Evolutionary conservation across 2,797 vertebrate species (phyloP).

Genomic region (Borostomias antarcticus): DNA sequence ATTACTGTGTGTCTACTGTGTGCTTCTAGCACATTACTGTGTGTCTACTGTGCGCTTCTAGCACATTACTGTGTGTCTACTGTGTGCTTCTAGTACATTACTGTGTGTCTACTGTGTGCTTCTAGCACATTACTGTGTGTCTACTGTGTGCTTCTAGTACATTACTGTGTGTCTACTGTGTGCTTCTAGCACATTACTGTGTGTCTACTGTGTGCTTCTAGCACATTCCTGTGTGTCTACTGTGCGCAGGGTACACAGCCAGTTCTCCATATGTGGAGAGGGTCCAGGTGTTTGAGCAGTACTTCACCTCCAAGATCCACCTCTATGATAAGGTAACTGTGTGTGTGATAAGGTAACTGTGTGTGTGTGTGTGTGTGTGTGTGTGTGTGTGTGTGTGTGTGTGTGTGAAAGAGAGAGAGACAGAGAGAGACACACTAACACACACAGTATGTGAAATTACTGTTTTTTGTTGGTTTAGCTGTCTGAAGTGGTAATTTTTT

Average conservation of each 20-base stretch:
- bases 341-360: too few relatives aligned
- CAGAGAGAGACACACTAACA: too few relatives aligned
- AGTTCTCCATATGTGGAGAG: slow-evolving; percentile 85
- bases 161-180: neutral
- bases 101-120: too few relatives aligned
- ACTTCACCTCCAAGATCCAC: slow-evolving; percentile 86
- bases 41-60: too few relatives aligned
- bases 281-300: slow-evolving; percentile 92
- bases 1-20: too few relatives aligned
- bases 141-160: too few relatives aligned
- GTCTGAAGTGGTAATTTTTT: too few relatives aligned
- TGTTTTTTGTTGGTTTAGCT: neutral
- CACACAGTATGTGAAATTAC: too few relatives aligned
- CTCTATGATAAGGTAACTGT: slow-evolving; percentile 89
- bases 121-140: neutral
- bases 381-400: neutral
- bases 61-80: too few relatives aligned
- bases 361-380: neutral
- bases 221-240: slow-evolving; percentile 3
- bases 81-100: too few relatives aligned
- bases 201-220: neutral
- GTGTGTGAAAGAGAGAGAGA: neutral
- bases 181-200: neutral
- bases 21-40: too few relatives aligned
- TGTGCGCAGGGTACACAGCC: slow-evolving; percentile 81